These are phyloP conservation scores for Drosophila robusta DNA, from an alignment of 2,888 invertebrate species.

Conservation along the genomic window DNA sequence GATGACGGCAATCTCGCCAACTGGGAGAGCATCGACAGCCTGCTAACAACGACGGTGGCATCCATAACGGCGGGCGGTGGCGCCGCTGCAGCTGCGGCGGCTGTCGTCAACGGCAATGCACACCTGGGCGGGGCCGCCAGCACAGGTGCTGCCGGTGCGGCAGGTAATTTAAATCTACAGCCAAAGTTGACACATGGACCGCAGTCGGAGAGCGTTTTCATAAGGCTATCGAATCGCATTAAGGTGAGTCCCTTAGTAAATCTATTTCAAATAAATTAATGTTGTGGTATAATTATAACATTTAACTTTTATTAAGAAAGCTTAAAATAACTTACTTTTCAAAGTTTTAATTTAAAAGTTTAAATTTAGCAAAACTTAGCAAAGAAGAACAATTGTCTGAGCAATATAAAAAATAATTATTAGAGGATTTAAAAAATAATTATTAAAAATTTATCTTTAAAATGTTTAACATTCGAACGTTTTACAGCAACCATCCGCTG, in stretches of 20 bases:
- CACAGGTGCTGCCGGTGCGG: slow-evolving; percentile 25
- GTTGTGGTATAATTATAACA: too few relatives aligned
- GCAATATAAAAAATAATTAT: too few relatives aligned
- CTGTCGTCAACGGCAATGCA: slow-evolving; percentile 69
- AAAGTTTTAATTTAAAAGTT: too few relatives aligned
- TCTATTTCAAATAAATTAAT: too few relatives aligned
- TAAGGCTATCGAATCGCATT: slow-evolving; percentile 97
- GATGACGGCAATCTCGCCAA: slow-evolving; percentile 60
- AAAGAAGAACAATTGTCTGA: too few relatives aligned
- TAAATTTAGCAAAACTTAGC: too few relatives aligned
- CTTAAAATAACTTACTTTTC: too few relatives aligned
- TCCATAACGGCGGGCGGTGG: slow-evolving; percentile 62
- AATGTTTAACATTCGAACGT: too few relatives aligned
- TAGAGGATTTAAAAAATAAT: too few relatives aligned
- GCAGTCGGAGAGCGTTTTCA: slow-evolving; percentile 97
- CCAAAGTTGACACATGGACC: slow-evolving; percentile 81
- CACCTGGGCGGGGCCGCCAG: slow-evolving; percentile 28
- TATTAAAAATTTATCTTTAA: too few relatives aligned
- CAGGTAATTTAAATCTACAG: slow-evolving; percentile 63
- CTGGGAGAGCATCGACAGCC: slow-evolving; percentile 83
- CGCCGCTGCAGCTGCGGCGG: slow-evolving; percentile 60
- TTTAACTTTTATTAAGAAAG: too few relatives aligned
- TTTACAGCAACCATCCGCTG: too few relatives aligned
- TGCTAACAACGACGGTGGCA: slow-evolving; percentile 77
- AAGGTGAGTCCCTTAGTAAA: slow-evolving; percentile 88